Conservation (phyloP, 1,140 invertebrate species). For the Ridgeia piscesae region DNA sequence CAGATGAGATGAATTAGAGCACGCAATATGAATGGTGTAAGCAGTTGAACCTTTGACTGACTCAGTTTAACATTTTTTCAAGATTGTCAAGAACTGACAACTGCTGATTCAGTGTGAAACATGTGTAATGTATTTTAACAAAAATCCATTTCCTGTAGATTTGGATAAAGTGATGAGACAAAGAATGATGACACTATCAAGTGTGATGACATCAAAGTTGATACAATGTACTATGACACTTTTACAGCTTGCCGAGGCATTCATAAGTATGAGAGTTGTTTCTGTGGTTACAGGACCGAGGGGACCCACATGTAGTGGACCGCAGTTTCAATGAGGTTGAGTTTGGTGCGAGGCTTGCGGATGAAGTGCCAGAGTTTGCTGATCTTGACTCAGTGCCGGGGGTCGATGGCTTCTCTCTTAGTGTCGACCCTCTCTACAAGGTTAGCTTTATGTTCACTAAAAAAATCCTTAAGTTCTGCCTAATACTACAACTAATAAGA, state of each 20-base stretch:
- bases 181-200: neutral
- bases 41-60: neutral
- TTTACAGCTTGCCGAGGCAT: neutral
- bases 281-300: constrained; percentile 49
- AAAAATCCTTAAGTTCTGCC: neutral
- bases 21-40: neutral
- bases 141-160: neutral
- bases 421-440: constrained; percentile 58
- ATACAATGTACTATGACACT: neutral
- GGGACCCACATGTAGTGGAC: constrained; percentile 46
- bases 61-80: neutral
- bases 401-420: constrained; percentile 60
- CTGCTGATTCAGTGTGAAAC: neutral
- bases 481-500: neutral
- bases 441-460: constrained; percentile 35
- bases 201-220: neutral
- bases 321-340: constrained; percentile 47
- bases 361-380: constrained; percentile 25
- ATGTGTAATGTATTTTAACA: neutral
- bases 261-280: neutral
- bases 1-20: neutral
- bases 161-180: neutral
- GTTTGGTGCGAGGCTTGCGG: constrained; percentile 56
- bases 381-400: constrained; percentile 42
- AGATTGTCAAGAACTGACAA: neutral